phyloP scores from a whole-genome alignment of 1,140 invertebrate genomes.

The Psix sp. region DNA sequence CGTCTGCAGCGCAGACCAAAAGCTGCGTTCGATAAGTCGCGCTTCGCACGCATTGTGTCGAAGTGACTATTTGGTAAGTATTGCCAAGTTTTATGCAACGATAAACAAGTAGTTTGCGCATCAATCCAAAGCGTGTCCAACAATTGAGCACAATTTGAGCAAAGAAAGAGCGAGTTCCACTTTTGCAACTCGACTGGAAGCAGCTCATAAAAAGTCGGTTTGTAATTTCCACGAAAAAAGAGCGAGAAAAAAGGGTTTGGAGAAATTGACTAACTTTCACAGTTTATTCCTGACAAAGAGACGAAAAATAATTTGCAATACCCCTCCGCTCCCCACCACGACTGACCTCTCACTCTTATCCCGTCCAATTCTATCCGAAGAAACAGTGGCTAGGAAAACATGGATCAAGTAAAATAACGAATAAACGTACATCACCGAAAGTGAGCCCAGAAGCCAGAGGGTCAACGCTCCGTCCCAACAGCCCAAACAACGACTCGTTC shows the following conservation, averaged over 20 bases:
- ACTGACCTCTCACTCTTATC: slow-evolving; percentile 12
- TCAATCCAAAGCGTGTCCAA: slow-evolving; percentile 10
- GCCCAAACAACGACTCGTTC: slow-evolving; percentile 4
- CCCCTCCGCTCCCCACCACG: slow-evolving; percentile 1
- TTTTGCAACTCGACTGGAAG: neutral
- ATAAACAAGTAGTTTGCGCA: slow-evolving; percentile 32
- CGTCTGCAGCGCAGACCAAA: too few relatives aligned
- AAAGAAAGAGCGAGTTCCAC: too few relatives aligned
- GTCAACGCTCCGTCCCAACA: slow-evolving; percentile 29
- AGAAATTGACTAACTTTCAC: slow-evolving; percentile 21
- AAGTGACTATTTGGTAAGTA: neutral
- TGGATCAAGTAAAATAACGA: slow-evolving; percentile 3
- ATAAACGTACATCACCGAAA: slow-evolving; percentile 26
- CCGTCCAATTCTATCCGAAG: neutral
- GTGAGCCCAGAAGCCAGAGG: slow-evolving; percentile 22
- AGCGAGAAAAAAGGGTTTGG: neutral
- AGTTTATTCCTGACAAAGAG: slow-evolving; percentile 19
- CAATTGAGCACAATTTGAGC: neutral
- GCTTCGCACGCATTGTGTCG: neutral
- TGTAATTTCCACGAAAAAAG: too few relatives aligned
- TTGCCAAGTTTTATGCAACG: slow-evolving; percentile 37
- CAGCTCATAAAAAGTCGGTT: neutral
- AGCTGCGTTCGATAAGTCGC: too few relatives aligned
- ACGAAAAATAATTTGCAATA: slow-evolving; percentile 32
- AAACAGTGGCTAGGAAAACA: slow-evolving; percentile 5